Evolutionary conservation across 2,888 invertebrate genomes (phyloP).

Genomic region (Nemotelus nigrinus): DNA sequence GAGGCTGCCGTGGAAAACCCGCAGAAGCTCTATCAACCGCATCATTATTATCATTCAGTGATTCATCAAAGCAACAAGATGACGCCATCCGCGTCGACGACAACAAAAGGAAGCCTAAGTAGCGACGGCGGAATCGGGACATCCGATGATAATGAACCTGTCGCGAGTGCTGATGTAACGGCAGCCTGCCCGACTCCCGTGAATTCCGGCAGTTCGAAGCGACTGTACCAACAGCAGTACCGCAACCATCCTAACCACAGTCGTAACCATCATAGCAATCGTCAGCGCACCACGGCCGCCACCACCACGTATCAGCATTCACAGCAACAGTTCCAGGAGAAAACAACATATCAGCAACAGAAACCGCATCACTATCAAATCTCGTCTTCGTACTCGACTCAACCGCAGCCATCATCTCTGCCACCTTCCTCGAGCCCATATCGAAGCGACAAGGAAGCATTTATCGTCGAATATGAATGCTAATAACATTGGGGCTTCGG

Average conservation of each 20-base stretch:
- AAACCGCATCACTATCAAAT: slow-evolving; percentile 40
- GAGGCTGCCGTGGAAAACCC: slow-evolving; percentile 56
- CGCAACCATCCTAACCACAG: slow-evolving; percentile 17
- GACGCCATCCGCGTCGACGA: slow-evolving; percentile 27
- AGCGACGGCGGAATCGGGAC: slow-evolving; percentile 36
- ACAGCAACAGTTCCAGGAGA: slow-evolving; percentile 38
- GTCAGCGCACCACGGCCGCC: slow-evolving; percentile 4
- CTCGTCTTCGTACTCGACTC: slow-evolving; percentile 37
- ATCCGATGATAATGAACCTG: slow-evolving; percentile 39
- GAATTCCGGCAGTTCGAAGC: slow-evolving; percentile 21
- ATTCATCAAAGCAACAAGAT: slow-evolving; percentile 27
- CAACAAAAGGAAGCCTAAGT: slow-evolving; percentile 39
- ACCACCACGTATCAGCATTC: slow-evolving; percentile 1
- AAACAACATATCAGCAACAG: slow-evolving; percentile 35
- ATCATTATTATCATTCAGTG: slow-evolving; percentile 26
- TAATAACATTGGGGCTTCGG: slow-evolving; percentile 54
- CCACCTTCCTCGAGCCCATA: slow-evolving; percentile 21
- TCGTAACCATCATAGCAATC: slow-evolving; percentile 26
- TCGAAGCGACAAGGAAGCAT: slow-evolving; percentile 55
- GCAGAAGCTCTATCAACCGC: slow-evolving; percentile 62
- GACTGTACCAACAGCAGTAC: slow-evolving; percentile 31
- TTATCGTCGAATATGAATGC: slow-evolving; percentile 63
- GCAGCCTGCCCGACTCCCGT: not conserved
- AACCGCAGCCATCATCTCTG: slow-evolving; percentile 35
- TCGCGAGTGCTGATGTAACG: not conserved